Evolutionary conservation across 2,888 invertebrate species (phyloP), one percentile per base, ranked within the genome.

Genomic region (Hirtodrosophila duncani): DNA sequence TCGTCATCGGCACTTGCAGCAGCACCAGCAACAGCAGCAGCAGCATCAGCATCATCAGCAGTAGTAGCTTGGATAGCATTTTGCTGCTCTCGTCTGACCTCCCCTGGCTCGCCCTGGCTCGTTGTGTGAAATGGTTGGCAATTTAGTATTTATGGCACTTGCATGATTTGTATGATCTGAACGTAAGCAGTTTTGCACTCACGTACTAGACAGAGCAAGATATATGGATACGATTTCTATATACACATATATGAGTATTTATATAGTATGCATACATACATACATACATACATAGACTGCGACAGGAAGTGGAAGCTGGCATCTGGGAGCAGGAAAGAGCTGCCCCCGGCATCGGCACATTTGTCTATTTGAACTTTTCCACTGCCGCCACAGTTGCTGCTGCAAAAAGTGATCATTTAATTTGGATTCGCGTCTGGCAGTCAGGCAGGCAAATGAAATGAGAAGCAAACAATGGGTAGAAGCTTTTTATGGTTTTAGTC

Each of bases 131-230:
- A 81, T 77, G 81, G 59, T 61, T 78, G 81, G 79, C 81, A 78
- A 82, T 82, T 82, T 70, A 69, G 71, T 81, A 84, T 83, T 83
- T 82, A 81, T 84, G 75, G 68, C 67, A 74, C 71, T 66, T 61
- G 68, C 74, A 83, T 83, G 82, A 83, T 77, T 83, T 83, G 79
- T 82, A 63, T 66, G 67, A 77, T 70, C 66, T 51, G 65, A 77
- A 57, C 82, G 77, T 81, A 81, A 81, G 81, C 74, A 81, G 81
- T 81, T n/a, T 81, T 72, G 80, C 82, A 79, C 80, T 80, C 81
- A 72, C 77, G 74, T 80, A 61, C 48, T 42, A n/a, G n/a, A n/a
- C n/a, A n/a, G n/a, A n/a, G n/a, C n/a, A n/a, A n/a, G n/a, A n/a
- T n/a, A n/a, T n/a, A n/a, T n/a, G n/a, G n/a, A n/a, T n/a, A n/a